Conservation (phyloP, 1,140 invertebrate species). For the Drosophila persimilis region DNA sequence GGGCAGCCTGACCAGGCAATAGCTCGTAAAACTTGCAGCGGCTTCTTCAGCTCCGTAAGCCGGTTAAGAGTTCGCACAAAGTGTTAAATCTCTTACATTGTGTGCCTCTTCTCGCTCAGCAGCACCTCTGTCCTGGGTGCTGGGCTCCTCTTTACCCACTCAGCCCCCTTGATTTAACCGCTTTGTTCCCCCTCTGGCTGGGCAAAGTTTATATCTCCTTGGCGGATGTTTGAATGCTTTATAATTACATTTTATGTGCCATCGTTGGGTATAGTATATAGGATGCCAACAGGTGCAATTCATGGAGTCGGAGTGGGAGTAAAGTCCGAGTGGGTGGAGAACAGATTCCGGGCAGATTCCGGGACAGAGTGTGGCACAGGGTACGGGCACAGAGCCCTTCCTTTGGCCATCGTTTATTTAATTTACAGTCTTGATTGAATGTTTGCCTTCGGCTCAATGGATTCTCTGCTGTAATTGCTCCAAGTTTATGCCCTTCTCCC, state of each 20-base stretch:
- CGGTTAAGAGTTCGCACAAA: slow-evolving; percentile 71
- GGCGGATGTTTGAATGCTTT: slow-evolving; percentile 67
- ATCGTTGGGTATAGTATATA: slow-evolving; percentile 32
- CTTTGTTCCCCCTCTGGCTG: background rate
- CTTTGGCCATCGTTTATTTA: slow-evolving; percentile 46
- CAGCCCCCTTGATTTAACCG: background rate
- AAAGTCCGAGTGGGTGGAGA: too few relatives aligned
- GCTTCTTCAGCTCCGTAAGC: slow-evolving; percentile 49
- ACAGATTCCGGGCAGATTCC: too few relatives aligned
- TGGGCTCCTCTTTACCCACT: background rate
- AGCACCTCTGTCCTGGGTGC: background rate
- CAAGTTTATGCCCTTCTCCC: slow-evolving; percentile 43
- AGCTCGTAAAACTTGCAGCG: slow-evolving; percentile 66
- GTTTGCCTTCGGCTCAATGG: slow-evolving; percentile 50
- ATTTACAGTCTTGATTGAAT: slow-evolving; percentile 70
- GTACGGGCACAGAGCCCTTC: background rate
- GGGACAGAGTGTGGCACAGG: background rate
- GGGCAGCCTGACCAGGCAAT: slow-evolving; percentile 35
- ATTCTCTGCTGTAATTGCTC: slow-evolving; percentile 65
- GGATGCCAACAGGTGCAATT: slow-evolving; percentile 61
- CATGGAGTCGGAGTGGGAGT: slow-evolving; percentile 11
- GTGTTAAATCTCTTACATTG: slow-evolving; percentile 69
- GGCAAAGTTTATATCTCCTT: slow-evolving; percentile 11
- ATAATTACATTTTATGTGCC: slow-evolving; percentile 76
- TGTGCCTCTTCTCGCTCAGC: slow-evolving; percentile 11